Base-by-base conservation (phyloP, 2,797 vertebrate genomes). In the Coranthus polyacanthus region DNA sequence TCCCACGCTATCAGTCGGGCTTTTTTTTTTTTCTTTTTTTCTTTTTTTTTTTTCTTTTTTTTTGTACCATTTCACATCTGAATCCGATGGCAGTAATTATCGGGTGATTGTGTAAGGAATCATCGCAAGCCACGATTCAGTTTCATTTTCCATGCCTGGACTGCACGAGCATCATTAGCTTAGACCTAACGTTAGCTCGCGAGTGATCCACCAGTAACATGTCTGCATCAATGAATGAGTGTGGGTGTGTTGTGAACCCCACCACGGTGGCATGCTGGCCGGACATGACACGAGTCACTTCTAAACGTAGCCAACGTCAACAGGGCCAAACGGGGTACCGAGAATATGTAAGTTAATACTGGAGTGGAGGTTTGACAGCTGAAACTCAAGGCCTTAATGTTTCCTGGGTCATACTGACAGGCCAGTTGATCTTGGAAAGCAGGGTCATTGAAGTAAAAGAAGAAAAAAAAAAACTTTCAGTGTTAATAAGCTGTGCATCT, bases 211-310 rank as follows among this genome's bases (percentile, higher is more conserved):
- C 29, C 52, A 57, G 54, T 26, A 46, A 17, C 63, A 43, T 67
- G 84, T 44, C 79, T 67, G 64, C 80, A 85, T 77, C 75, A 81
- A 72, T 84, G 58, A 24, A 52, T 42, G 57, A 32, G 26, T 46
- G 61, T 61, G 20, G 44, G 36, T 51, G 39, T 45, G 53, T 16
- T 21, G 18, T 17, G 10, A 26, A 13, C 21, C 29, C 67, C 20
- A 38, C 41, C 21, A 17, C 32, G 41, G 5, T 20, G 10, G 29
- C 13, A 15, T 26, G 42, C 22, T 12, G 11, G 21, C 11, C 18
- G 34, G 21, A 16, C 17, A 41, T 36, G 5, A 32, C 29, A 32
- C 29, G 29, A 32, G 29, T 32, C 9, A 6, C 5, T 10, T 22
- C 21, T 3, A 44, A 0, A 1, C 43, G 2, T 34, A 5, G 7